Base-by-base conservation (phyloP, 2,797 vertebrate genomes). In the Rhadinocentrus ornatus region DNA sequence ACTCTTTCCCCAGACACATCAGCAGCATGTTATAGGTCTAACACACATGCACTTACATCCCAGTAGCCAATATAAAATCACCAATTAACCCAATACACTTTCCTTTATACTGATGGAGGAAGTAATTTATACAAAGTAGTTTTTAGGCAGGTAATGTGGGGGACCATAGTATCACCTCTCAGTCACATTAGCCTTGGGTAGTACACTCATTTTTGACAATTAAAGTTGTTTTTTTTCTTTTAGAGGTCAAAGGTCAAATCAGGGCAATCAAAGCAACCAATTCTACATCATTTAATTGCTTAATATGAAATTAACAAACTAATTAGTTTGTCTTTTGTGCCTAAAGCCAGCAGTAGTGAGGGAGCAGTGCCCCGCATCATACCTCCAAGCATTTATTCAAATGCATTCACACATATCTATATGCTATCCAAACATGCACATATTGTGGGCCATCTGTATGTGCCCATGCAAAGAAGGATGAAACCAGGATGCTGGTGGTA, bases 291-390 rank as follows among this genome's bases (percentile, higher is more conserved):
- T 57, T 83, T 78, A 77, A 79, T 78, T 66, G 63, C 63, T 66
- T 81, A 52, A 57, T 82, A 68, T 85, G 53, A 62, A 80, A 90
- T 92, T 89, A 89, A 77, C 85, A 90, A 88, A 85, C 86, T 90
- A 91, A 91, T 91, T 86, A 84, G 78, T 85, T 90, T n/a, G 87
- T 75, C 86, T 70, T 83, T 90, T 91, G 81, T 85, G 80, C 61
- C 27, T 79, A 89, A 88, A 86, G 89, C 69, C 83, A 85, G 69
- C 63, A 59, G 70, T 71, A 9, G 74, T 50, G 52, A 73, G 71
- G 68, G 66, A 60, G 78, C 62, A 8, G 29, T 53, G 52, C 57
- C 64, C 62, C 18, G 74, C 63, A 66, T 73, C 53, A 32, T 66
- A 62, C 77, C 83, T 72, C 12, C 7, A 4, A 75, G 82, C 70